Base-by-base conservation (phyloP, 2,888 invertebrate species). In the Latheticus oryzae region DNA sequence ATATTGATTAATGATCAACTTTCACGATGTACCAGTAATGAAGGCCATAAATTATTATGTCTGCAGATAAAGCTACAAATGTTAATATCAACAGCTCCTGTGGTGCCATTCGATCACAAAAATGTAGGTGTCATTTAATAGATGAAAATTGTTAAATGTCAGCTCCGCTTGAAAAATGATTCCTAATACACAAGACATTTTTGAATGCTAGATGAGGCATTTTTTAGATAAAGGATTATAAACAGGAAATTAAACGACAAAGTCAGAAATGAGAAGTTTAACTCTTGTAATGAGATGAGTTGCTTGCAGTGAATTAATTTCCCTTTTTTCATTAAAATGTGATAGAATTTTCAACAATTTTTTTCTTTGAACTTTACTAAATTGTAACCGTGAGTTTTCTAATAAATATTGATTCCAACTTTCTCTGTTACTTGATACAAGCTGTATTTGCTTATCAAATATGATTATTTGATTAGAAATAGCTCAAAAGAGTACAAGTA, bases 1-100 rank as follows among this genome's bases (percentile, higher is more conserved):
- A 47, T 47, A 47, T 47, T 47, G 47, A 47, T 47, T 47, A 47
- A 47, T 47, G 47, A 47, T 47, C 35, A 35, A 47, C 47, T 47
- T 47, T 47, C 47, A 47, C 47, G 47, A 47, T 33, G 47, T 33
- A 23, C 33, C 24, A 9, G 47, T 47, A 35, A 47, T 47, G 47
- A 47, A 35, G 47, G 47, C 47, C 12, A 47, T 47, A 47, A 33
- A 35, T 47, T 47, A 33, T 33, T 47, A 15, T 23, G 47, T 47
- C 47, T 11, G 12, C 24, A 40, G 40, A 40, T 40, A 24, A 19
- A 30, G 28, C 28, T 28, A 30, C 21, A 19, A 45, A 45, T 28
- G 17, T 28, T 26, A 30, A 30, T 33, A 47, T 19, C 32, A 47
- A 47, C 33, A 8, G 23, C 47, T 47, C 47, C 33, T 16, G 42